Conservation (phyloP, 2,113 vertebrate species). For the Monopterus albus region DNA sequence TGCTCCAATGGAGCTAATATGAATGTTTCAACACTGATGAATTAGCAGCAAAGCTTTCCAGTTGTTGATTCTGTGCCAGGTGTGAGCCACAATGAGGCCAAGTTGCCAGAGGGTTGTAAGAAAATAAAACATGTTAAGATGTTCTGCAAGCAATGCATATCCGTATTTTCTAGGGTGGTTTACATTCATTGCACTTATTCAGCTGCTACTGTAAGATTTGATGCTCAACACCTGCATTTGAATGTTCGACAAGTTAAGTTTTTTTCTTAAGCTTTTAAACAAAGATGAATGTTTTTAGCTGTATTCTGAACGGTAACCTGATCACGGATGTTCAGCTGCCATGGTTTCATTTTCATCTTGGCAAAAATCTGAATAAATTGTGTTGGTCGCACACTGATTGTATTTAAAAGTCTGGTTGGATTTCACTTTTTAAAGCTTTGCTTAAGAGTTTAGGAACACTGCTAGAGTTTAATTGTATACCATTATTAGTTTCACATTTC, state of each 20-base stretch:
- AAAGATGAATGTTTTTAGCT: background rate
- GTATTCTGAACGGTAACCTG: background rate
- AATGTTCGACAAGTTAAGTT: too few species aligned
- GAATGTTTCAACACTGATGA: slow-evolving; percentile 34
- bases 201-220: slow-evolving; percentile 28
- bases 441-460: background rate
- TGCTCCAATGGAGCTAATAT: slow-evolving; percentile 29
- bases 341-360: background rate
- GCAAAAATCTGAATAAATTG: background rate
- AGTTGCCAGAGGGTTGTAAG: slow-evolving; percentile 6
- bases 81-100: slow-evolving; percentile 26
- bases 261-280: too few species aligned
- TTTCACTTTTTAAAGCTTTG: background rate
- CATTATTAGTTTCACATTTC: too few species aligned
- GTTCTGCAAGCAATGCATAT: background rate
- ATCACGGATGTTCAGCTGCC: background rate
- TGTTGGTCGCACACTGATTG: background rate
- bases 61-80: slow-evolving; percentile 33
- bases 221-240: slow-evolving; percentile 5
- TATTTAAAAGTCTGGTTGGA: background rate
- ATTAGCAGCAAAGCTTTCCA: slow-evolving; percentile 22
- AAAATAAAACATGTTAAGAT: background rate
- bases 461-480: too few species aligned
- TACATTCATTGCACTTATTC: slow-evolving; percentile 16
- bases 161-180: slow-evolving; percentile 7